phyloP scores from a whole-genome alignment of 2,888 invertebrate species.

The Psylliodes chrysocephalus region DNA sequence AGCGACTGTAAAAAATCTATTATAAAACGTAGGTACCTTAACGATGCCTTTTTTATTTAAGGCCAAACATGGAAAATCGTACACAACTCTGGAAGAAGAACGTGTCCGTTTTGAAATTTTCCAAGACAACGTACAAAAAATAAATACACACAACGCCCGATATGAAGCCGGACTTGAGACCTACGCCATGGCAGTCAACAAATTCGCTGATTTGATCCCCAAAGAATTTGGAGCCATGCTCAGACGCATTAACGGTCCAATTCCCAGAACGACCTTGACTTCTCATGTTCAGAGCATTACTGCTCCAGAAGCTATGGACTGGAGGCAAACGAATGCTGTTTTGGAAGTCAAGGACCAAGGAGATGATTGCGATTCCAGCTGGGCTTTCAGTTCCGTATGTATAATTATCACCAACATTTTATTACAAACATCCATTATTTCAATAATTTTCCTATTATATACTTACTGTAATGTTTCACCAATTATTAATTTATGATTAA shows the following conservation, averaged over 20 bases:
- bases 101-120: not conserved
- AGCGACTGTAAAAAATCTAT: too few relatives aligned
- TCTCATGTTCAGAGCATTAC: not conserved
- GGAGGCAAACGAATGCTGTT: constrained; percentile 67
- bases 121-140: not conserved
- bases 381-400: constrained; percentile 70
- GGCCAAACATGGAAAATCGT: not conserved
- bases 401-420: not conserved
- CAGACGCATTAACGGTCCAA: not conserved
- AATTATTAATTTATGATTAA: not conserved
- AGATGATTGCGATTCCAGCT: constrained; percentile 73
- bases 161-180: constrained; percentile 2
- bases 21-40: too few relatives aligned
- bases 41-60: too few relatives aligned
- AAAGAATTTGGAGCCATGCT: constrained; percentile 41
- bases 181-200: not conserved
- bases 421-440: too few relatives aligned
- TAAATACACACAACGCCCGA: not conserved
- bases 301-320: constrained; percentile 59
- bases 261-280: not conserved
- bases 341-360: constrained; percentile 69
- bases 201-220: constrained; percentile 56
- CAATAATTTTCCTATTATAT: too few relatives aligned
- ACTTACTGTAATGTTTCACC: too few relatives aligned
- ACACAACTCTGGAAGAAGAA: not conserved